phyloP scores from a whole-genome alignment of 2,888 invertebrate genomes.

The Nemoura dubitans region DNA sequence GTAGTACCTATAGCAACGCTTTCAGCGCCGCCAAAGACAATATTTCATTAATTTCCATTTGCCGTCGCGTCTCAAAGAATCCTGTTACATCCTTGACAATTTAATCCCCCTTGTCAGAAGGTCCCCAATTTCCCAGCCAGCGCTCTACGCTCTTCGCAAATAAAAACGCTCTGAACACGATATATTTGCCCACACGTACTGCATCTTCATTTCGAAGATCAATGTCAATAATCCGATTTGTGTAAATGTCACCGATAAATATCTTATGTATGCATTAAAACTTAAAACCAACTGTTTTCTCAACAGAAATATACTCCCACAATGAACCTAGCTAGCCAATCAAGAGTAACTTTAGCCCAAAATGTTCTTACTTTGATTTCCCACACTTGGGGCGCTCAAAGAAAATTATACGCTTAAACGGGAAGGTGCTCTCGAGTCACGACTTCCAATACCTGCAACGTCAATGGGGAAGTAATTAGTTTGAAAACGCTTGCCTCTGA shows the following conservation, averaged over 20 bases:
- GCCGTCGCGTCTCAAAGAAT: background rate
- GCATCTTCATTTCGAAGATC: no score
- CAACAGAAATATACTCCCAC: no score
- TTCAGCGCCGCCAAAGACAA: background rate
- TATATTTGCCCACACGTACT: no score
- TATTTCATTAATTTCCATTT: slow-evolving; percentile 3
- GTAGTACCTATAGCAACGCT: background rate
- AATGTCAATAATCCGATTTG: no score
- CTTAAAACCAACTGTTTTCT: no score
- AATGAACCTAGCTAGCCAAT: no score
- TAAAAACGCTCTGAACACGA: no score
- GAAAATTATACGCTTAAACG: background rate
- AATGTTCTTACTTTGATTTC: background rate
- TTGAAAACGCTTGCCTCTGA: background rate
- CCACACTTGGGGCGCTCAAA: background rate
- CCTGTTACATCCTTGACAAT: background rate
- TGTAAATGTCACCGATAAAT: no score
- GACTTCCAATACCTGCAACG: background rate
- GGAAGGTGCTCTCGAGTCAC: background rate
- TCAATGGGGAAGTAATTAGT: background rate
- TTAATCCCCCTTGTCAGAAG: background rate
- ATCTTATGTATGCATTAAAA: no score
- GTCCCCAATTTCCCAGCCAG: background rate
- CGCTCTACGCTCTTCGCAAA: background rate
- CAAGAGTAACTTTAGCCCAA: no score